A percentile compares a stretch with the other conserved stretches of the same genome.
Conservation (phyloP, 2,797 vertebrate species). For the Agapornis canus region DNA sequence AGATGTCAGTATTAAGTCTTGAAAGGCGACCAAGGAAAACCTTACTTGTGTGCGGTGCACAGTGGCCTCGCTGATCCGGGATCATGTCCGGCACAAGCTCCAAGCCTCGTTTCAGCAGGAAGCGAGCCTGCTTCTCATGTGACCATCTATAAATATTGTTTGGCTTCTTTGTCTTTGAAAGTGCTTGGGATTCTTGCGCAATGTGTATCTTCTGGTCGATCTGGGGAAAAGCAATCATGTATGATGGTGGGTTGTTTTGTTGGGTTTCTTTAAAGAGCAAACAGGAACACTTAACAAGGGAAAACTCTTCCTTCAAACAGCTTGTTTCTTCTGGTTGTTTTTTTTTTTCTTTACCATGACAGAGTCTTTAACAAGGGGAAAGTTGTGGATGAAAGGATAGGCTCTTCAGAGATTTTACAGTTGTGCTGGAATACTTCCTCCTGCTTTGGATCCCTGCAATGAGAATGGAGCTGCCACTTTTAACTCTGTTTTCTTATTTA, state of each 20-base stretch:
- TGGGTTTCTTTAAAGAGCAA: neutral
- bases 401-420: neutral
- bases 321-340: neutral
- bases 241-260: neutral
- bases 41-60: neutral
- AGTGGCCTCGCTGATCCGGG: neutral
- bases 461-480: neutral
- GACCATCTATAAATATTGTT: neutral
- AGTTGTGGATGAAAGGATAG: neutral
- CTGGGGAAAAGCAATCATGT: accelerated
- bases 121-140: neutral
- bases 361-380: neutral
- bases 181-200: neutral
- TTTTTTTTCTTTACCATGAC: neutral
- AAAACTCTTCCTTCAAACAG: neutral
- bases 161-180: slow-evolving; percentile 1
- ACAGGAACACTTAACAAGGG: neutral
- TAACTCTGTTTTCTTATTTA: neutral
- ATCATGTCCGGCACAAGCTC: neutral
- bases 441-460: neutral
- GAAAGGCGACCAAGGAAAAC: neutral
- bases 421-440: neutral
- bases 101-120: neutral
- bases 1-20: neutral
- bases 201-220: neutral